Conservation (phyloP, 2,888 invertebrate species). For the Erebia ligea region DNA sequence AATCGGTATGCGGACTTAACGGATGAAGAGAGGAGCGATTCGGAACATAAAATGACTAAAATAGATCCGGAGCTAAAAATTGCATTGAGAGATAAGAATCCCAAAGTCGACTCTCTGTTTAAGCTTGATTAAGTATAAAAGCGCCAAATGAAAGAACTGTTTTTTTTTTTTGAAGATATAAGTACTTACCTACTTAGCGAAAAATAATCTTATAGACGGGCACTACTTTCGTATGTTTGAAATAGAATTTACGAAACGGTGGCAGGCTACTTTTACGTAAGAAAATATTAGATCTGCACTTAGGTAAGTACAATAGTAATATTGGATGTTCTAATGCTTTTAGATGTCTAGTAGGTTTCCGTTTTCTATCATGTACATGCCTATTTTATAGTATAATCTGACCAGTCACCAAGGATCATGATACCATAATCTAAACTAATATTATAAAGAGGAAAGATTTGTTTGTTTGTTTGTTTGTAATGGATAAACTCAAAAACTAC, state of each 20-base stretch:
- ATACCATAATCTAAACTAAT: too few species aligned
- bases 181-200: too few species aligned
- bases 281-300: constrained; percentile 10
- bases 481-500: too few species aligned
- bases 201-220: too few species aligned
- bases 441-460: too few species aligned
- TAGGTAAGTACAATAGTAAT: constrained; percentile 1
- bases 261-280: neutral
- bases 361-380: too few species aligned
- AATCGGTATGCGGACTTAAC: constrained; percentile 60
- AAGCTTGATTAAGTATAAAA: constrained; percentile 12
- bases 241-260: neutral
- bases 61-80: constrained; percentile 51
- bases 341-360: too few species aligned
- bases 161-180: neutral
- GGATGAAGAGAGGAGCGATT: constrained; percentile 44
- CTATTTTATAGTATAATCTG: too few species aligned
- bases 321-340: constrained; percentile 1
- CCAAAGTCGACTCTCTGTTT: constrained; percentile 38
- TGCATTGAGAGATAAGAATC: constrained; percentile 30
- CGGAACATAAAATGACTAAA: constrained; percentile 35
- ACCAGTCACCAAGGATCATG: too few species aligned
- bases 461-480: too few species aligned
- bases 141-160: neutral
- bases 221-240: neutral